Conservation (phyloP, 2,113 vertebrate species). For the Cacatua alba region DNA sequence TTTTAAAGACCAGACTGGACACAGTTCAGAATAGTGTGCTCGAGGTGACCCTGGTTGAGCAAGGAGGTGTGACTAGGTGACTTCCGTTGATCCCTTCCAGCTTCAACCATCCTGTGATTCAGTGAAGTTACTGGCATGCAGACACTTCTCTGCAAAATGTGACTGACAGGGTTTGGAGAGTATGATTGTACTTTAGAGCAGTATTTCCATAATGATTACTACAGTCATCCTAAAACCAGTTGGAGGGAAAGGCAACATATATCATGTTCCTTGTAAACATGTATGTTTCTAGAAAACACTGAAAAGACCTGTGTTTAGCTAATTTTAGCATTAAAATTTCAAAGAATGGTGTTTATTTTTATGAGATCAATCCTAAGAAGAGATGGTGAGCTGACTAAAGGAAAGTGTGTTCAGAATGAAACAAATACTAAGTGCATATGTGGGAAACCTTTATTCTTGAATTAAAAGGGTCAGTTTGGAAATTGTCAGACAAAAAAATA, state of each 20-base stretch:
- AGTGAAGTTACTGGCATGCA: background rate
- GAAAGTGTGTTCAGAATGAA: background rate
- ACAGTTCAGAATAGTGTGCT: background rate
- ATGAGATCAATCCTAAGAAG: background rate
- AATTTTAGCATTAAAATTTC: background rate
- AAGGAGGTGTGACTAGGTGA: background rate
- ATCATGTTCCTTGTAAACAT: background rate
- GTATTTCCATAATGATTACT: background rate
- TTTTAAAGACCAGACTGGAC: background rate
- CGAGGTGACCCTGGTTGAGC: background rate
- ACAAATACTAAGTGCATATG: background rate
- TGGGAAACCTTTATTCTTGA: background rate
- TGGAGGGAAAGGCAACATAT: background rate
- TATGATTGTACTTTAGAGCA: background rate
- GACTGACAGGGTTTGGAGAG: background rate
- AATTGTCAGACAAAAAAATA: background rate
- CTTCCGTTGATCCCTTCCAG: background rate
- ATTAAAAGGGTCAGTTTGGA: background rate
- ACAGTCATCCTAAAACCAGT: background rate
- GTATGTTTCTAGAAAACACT: background rate
- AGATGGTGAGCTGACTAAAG: background rate
- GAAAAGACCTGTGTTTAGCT: background rate
- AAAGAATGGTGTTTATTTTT: background rate
- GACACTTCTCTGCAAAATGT: background rate
- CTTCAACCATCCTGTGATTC: background rate